Percentiles rank a stretch among this genome's conserved stretches.
These are phyloP conservation scores for Isaurus tuberculatus DNA, from an alignment of 92 coral and sea anemone species.

Conservation along the genomic window DNA sequence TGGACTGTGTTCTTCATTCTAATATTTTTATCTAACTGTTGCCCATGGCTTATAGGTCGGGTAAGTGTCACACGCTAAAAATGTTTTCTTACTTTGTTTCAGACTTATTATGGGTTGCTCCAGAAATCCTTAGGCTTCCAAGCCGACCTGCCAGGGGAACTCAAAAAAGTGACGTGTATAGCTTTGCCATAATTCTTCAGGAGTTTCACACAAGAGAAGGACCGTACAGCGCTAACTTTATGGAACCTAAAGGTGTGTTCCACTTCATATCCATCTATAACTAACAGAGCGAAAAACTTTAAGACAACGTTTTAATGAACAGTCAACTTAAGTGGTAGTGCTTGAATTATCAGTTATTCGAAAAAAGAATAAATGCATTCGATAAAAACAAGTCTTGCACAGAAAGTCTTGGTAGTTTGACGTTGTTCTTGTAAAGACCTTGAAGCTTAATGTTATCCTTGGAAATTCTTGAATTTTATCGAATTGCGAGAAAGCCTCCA, in stretches of 20 bases:
- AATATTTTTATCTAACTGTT: neutral
- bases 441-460: too few relatives aligned
- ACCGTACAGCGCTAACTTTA: slow-evolving; percentile 81
- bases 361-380: too few relatives aligned
- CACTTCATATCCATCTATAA: too few relatives aligned
- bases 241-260: slow-evolving; percentile 91
- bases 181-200: slow-evolving; percentile 93
- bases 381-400: too few relatives aligned
- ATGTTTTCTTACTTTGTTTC: neutral
- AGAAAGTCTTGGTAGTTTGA: too few relatives aligned
- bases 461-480: too few relatives aligned
- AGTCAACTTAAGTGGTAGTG: too few relatives aligned
- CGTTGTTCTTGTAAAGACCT: too few relatives aligned
- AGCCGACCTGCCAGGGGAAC: slow-evolving; percentile 73
- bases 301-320: too few relatives aligned
- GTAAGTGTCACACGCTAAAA: neutral
- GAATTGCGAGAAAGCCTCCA: too few relatives aligned
- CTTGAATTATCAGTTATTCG: too few relatives aligned
- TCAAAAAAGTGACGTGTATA: slow-evolving; percentile 94
- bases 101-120: slow-evolving; percentile 93
- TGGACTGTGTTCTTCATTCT: neutral
- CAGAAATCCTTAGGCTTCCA: slow-evolving; percentile 82
- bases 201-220: slow-evolving; percentile 96
- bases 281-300: too few relatives aligned
- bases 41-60: neutral